phyloP scores from a whole-genome alignment of 2,888 invertebrate species.

The Cremastobaeus sp. region DNA sequence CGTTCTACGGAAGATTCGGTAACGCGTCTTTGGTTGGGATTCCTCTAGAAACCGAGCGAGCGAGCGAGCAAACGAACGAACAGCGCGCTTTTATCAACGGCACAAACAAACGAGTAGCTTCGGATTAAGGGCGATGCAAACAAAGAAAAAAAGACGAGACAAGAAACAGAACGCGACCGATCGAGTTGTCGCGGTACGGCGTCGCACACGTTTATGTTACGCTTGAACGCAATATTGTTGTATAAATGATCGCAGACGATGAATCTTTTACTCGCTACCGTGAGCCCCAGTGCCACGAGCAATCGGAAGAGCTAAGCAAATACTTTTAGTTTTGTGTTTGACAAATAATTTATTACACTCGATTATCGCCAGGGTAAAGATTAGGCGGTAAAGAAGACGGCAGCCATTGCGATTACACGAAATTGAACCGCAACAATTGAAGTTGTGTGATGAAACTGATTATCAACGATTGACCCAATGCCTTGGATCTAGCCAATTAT shows the following conservation, averaged over 20 bases:
- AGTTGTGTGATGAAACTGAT: conserved; percentile 65
- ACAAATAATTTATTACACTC: conserved; percentile 33
- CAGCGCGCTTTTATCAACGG: conserved; percentile 46
- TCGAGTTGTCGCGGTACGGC: conserved; percentile 36
- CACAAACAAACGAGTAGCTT: conserved; percentile 47
- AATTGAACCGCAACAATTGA: conserved; percentile 62
- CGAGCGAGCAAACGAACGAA: conserved; percentile 40
- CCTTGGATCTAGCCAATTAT: conserved; percentile 71
- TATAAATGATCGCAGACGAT: conserved; percentile 32
- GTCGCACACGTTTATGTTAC: conserved; percentile 61
- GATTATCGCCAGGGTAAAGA: conserved; percentile 35
- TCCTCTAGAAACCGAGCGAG: conserved; percentile 37
- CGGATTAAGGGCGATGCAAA: conserved; percentile 18
- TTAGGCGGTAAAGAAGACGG: conserved; percentile 54
- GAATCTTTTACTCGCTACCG: conserved; percentile 24
- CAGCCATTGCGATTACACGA: conserved; percentile 65
- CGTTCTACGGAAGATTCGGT: conserved; percentile 51
- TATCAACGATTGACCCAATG: conserved; percentile 68
- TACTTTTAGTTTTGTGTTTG: conserved; percentile 30
- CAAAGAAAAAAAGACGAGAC: conserved; percentile 39
- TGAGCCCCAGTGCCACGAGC: conserved; percentile 44
- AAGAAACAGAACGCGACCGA: no score
- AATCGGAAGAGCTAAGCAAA: conserved; percentile 16
- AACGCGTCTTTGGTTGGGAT: conserved; percentile 39
- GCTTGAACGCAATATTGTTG: conserved; percentile 30